Conservation (phyloP, 2,113 vertebrate species). For the Channa argus region DNA sequence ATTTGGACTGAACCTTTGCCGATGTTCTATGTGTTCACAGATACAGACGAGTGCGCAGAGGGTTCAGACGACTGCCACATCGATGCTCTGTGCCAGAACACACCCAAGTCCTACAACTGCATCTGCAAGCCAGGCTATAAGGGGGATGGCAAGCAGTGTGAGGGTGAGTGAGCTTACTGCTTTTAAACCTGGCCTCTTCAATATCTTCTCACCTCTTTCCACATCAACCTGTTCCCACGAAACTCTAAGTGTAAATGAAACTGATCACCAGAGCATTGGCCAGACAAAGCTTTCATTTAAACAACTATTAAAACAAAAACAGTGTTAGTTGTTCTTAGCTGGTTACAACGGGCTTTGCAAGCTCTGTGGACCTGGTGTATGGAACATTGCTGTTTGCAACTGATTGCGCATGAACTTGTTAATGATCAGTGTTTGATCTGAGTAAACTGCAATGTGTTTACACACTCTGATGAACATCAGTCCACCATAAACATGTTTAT, state of each 20-base stretch:
- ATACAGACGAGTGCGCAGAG: conserved; percentile 93
- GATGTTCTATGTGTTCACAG: conserved; percentile 70
- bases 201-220: background rate
- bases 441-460: no score
- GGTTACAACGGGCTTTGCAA: no score
- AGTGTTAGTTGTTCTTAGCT: no score
- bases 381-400: no score
- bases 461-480: background rate
- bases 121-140: conserved; percentile 98
- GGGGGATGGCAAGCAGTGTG: conserved; percentile 94
- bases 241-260: no score
- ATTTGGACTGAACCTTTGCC: no score
- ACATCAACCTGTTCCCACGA: background rate
- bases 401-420: no score
- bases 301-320: no score
- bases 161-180: conserved; percentile 85
- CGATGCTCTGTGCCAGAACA: conserved; percentile 97
- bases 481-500: background rate
- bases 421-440: no score
- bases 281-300: no score
- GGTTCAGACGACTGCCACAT: conserved; percentile 96
- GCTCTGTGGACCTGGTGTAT: no score
- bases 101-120: conserved; percentile 94
- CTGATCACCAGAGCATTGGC: no score
- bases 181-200: background rate